These are phyloP conservation scores for Sciurus carolinensis DNA, from an alignment of 2,797 vertebrate genomes.

Conservation along the genomic window DNA sequence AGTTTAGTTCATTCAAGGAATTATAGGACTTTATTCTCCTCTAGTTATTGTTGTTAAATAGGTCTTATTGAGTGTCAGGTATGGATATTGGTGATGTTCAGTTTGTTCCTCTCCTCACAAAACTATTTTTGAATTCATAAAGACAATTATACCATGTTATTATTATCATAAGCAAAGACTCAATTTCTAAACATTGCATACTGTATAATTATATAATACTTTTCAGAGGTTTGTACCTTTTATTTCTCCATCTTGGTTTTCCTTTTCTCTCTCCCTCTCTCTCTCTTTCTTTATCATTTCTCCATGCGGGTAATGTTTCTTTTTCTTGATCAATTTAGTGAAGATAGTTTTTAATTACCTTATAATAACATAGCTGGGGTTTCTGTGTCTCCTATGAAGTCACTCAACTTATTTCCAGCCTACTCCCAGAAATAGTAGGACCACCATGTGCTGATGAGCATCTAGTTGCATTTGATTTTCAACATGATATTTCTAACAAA, in stretches of 20 bases:
- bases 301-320: not conserved
- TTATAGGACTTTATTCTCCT: not conserved
- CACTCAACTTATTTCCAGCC: not conserved
- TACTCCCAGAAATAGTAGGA: not conserved
- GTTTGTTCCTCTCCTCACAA: not conserved
- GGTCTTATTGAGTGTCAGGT: not conserved
- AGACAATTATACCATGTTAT: constrained; percentile 45
- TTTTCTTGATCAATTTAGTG: not conserved
- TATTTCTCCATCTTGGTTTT: not conserved
- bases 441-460: not conserved
- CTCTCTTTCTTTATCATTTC: not conserved
- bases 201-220: not conserved
- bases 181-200: not conserved
- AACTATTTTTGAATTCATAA: constrained; percentile 42
- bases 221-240: not conserved
- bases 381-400: not conserved
- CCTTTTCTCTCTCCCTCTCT: not conserved
- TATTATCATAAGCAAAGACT: constrained; percentile 12
- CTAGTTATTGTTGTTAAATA: not conserved
- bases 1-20: not conserved
- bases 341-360: not conserved
- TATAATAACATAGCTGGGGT: not conserved
- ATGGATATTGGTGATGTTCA: not conserved
- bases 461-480: not conserved
- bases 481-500: not conserved